These are phyloP conservation scores for Trichomycterus rosablanca DNA, from an alignment of 2,113 vertebrate genomes.

Conservation along the genomic window DNA sequence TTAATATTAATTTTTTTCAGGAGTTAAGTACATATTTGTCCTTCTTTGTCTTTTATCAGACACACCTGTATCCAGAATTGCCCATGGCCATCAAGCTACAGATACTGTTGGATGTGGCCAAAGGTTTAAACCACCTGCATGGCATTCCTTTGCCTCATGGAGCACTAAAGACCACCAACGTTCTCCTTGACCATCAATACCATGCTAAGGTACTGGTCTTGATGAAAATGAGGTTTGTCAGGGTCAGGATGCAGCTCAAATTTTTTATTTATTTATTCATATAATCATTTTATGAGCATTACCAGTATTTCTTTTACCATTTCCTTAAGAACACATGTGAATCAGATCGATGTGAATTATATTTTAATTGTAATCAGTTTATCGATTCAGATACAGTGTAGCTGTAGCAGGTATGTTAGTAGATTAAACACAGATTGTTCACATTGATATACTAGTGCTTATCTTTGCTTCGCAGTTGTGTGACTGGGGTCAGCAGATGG, in stretches of 20 bases:
- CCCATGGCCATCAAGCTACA: constrained; percentile 53
- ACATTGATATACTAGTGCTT: neutral
- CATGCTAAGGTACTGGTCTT: constrained; percentile 61
- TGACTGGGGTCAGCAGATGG: constrained; percentile 40
- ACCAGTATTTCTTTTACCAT: too few species aligned
- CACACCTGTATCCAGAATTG: constrained; percentile 55
- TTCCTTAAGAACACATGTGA: too few species aligned
- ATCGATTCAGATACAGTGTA: too few species aligned
- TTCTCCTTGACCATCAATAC: constrained; percentile 62
- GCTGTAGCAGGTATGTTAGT: neutral
- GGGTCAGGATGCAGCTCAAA: too few species aligned
- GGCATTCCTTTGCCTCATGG: constrained; percentile 50
- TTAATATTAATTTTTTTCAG: too few species aligned
- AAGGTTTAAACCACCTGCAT: constrained; percentile 64
- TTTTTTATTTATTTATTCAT: too few species aligned
- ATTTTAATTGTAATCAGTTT: too few species aligned
- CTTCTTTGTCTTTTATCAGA: constrained; percentile 43
- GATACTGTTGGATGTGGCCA: constrained; percentile 60
- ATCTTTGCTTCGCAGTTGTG: constrained; percentile 28
- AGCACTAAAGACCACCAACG: constrained; percentile 64
- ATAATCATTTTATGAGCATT: too few species aligned
- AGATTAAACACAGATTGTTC: neutral
- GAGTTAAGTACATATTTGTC: too few species aligned
- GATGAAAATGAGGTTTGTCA: too few species aligned
- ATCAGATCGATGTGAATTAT: too few species aligned